phyloP scores from a whole-genome alignment of 2,888 invertebrate genomes.

The Tetropium fuscum region DNA sequence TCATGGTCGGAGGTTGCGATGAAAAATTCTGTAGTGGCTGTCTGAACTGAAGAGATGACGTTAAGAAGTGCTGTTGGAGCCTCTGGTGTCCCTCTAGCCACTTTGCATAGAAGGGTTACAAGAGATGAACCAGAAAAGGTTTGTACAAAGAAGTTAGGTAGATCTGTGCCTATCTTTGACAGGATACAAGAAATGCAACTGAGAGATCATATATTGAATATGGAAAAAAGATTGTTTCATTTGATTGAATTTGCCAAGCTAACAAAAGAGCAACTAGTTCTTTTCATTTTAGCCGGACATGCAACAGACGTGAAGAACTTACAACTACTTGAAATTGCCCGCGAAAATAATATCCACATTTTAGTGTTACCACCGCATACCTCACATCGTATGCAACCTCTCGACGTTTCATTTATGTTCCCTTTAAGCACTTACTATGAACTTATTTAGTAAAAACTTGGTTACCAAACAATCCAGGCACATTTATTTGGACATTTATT shows the following conservation, averaged over 20 bases:
- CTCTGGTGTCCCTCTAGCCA: neutral
- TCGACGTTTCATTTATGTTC: slow-evolving; percentile 38
- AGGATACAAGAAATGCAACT: neutral
- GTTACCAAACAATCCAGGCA: no score
- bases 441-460: no score
- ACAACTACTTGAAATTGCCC: slow-evolving; percentile 50
- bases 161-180: neutral
- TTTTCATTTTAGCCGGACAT: slow-evolving; percentile 32
- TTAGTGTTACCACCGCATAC: slow-evolving; percentile 56
- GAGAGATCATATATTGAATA: neutral
- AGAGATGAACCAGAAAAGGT: neutral
- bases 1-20: neutral
- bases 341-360: slow-evolving; percentile 50
- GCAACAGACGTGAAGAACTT: slow-evolving; percentile 46
- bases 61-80: neutral
- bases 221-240: neutral
- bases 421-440: neutral
- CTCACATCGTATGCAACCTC: slow-evolving; percentile 50
- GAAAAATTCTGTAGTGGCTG: neutral
- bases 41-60: neutral
- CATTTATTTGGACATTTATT: no score
- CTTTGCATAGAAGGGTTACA: neutral
- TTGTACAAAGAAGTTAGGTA: neutral
- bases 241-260: slow-evolving; percentile 26
- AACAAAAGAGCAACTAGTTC: slow-evolving; percentile 20